These are phyloP conservation scores for Himalopsyche tibetana DNA, from an alignment of 2,888 invertebrate genomes.

Conservation along the genomic window DNA sequence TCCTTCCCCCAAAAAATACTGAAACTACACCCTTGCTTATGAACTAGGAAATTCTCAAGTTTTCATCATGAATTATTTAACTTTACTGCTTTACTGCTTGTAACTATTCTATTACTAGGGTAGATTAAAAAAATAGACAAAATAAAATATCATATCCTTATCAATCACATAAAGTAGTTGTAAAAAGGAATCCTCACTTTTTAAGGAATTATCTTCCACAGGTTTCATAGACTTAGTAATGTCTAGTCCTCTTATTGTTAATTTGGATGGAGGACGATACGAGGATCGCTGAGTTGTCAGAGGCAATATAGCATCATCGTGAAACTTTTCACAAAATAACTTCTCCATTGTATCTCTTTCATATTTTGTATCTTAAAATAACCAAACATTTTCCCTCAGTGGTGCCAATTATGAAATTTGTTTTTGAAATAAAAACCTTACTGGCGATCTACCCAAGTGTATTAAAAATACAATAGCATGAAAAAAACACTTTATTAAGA, in stretches of 20 bases:
- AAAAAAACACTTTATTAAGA: background rate
- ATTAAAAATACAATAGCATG: background rate
- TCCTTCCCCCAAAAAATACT: background rate
- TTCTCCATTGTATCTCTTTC: slow-evolving; percentile 45
- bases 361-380: slow-evolving; percentile 36
- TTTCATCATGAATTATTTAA: background rate
- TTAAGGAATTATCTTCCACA: slow-evolving; percentile 49
- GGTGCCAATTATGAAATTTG: background rate
- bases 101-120: background rate
- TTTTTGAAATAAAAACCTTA: background rate
- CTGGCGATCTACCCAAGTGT: background rate
- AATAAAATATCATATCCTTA: background rate
- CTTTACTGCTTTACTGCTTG: background rate
- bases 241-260: slow-evolving; percentile 51
- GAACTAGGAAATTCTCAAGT: background rate
- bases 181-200: slow-evolving; percentile 43
- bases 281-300: slow-evolving; percentile 49
- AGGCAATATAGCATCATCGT: slow-evolving; percentile 41
- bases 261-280: slow-evolving; percentile 50
- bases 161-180: background rate
- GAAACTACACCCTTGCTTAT: background rate
- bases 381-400: background rate
- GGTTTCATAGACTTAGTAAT: slow-evolving; percentile 49
- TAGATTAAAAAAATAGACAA: background rate
- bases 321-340: slow-evolving; percentile 49